A percentile compares a stretch with the other conserved stretches of the same genome.
Conservation (phyloP, 2,888 invertebrate genomes). For the Spatulosminthurus flaviceps region DNA sequence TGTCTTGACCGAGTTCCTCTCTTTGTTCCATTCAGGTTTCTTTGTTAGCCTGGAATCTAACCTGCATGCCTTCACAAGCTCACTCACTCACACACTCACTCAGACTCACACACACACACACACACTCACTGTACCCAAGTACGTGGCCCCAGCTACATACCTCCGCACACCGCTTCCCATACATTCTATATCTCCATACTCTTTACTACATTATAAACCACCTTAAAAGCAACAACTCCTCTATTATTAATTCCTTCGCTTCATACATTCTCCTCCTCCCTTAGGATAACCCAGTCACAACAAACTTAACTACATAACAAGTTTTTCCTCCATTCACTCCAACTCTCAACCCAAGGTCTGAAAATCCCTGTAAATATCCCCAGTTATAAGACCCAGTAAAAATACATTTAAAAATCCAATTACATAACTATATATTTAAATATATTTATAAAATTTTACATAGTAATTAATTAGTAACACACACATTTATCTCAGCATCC, state of each 20-base stretch:
- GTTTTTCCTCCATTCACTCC: neutral
- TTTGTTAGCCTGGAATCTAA: conserved; percentile 36
- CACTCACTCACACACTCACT: neutral
- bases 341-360: neutral
- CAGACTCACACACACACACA: neutral
- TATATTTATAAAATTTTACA: no score
- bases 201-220: no score
- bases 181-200: no score
- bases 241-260: neutral
- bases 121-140: no score
- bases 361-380: no score
- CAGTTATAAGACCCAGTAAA: no score
- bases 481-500: no score
- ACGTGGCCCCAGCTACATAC: no score
- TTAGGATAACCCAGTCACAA: neutral
- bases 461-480: no score
- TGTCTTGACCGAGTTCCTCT: conserved; percentile 53
- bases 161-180: no score
- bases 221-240: neutral
- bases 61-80: conserved; percentile 18
- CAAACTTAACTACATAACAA: neutral
- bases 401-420: no score
- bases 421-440: no score
- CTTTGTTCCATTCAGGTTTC: conserved; percentile 51
- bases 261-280: neutral